Base-by-base conservation (phyloP, 1,140 invertebrate species). In the Drosophila varians region DNA sequence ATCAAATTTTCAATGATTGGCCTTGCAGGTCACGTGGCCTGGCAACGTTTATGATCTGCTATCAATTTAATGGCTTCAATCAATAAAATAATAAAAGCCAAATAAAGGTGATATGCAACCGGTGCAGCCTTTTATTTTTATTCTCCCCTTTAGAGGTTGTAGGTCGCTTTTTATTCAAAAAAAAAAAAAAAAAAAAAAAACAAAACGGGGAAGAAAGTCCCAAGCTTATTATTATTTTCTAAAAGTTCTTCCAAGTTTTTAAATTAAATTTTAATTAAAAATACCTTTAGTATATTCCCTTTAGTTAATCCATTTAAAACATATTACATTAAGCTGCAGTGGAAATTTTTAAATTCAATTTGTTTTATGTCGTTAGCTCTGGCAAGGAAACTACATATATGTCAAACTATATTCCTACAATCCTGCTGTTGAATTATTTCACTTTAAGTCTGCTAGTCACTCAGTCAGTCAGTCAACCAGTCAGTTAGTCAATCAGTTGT, bases 1-100 rank as follows among this genome's bases (percentile, higher is more conserved):
- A 82, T 80, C 54, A 82, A 82, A 82, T 73, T 68, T 82, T 42
- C 73, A 82, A 56, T 68, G 77, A 80, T 80, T 80, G 77, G 46
- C 28, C 40, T 31, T 52, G n/a, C 56, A 31, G 64, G 70, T 79
- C 76, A 78, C 70, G 76, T 70, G 76, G 55, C 49, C 36, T 9
- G 53, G 46, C 26, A 52, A 51, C 53, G 72, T 68, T 82, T 64
- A 73, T 82, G 73, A 77, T 80, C 68, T 65, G 60, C 54, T 57
- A 82, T 82, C 73, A 69, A 57, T 64, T 77, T 82, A 82, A 82
- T 74, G 61, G 53, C 34, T 68, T 18, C 36, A 80, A 68, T 80
- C 73, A 80, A 82, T 82, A 57, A 73, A 65, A 62, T 62, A 62
- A 62, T 62, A 49, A 65, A 52, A 62, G 14, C 43, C 18, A 31